A percentile compares a stretch with the other conserved stretches of the same genome.
phyloP scores from a whole-genome alignment of 2,113 vertebrate genomes.

The Rhynchopsitta pachyrhyncha region DNA sequence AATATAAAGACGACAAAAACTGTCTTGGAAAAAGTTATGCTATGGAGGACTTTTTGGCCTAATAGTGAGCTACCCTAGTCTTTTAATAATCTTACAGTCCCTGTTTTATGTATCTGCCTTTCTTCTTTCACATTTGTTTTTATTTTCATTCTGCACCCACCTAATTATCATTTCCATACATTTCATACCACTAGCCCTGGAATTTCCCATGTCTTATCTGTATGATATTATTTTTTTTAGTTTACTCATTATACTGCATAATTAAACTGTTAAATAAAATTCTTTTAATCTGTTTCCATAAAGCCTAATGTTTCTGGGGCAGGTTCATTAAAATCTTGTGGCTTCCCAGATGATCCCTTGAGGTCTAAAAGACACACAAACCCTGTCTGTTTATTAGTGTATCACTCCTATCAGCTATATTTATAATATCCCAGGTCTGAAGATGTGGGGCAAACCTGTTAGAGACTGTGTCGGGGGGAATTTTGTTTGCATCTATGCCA shows the following conservation, averaged over 20 bases:
- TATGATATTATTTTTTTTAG: background rate
- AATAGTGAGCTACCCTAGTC: background rate
- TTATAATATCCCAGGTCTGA: background rate
- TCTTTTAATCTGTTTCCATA: conserved; percentile 36
- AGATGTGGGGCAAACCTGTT: background rate
- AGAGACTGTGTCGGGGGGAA: background rate
- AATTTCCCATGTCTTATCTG: conserved; percentile 62
- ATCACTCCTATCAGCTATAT: background rate
- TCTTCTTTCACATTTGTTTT: conserved; percentile 24
- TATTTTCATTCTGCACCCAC: conserved; percentile 7
- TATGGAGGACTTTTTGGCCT: background rate
- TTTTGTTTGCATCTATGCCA: background rate
- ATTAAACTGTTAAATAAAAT: conserved; percentile 22
- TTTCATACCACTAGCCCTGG: background rate
- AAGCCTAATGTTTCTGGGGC: background rate
- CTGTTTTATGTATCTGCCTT: background rate
- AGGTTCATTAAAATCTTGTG: conserved; percentile 14
- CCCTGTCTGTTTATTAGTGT: background rate
- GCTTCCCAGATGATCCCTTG: conserved; percentile 1
- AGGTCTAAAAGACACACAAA: background rate
- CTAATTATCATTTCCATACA: conserved; percentile 4
- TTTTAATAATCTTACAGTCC: background rate
- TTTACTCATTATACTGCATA: conserved; percentile 18
- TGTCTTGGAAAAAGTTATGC: background rate
- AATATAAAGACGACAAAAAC: background rate